A percentile compares a stretch with the other conserved stretches of the same genome.
Conservation (phyloP, 1,140 invertebrate species). For the Drosophila orena region DNA sequence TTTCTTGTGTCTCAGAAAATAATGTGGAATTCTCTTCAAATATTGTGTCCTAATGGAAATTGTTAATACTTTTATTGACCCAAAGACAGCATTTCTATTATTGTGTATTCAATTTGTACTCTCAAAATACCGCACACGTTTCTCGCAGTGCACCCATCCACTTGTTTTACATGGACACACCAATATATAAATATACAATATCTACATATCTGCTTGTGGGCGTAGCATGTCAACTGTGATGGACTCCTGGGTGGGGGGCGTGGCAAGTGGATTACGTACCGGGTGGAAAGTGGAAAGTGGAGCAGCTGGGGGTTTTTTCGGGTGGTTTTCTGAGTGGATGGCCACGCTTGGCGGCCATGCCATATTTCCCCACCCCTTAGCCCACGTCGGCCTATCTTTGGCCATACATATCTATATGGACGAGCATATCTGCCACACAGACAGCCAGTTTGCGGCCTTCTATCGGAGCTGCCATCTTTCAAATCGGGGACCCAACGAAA, state of each 20-base stretch:
- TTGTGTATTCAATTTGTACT: neutral
- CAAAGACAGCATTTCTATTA: neutral
- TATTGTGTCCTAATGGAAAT: neutral
- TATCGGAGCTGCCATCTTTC: neutral
- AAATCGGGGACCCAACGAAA: neutral
- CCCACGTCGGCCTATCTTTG: conserved; percentile 59
- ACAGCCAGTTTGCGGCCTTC: conserved; percentile 1
- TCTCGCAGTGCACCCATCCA: conserved; percentile 5
- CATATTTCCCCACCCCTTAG: conserved; percentile 19
- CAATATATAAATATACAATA: conserved; percentile 23
- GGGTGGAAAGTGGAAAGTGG: neutral
- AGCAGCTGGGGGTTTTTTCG: conserved; percentile 6
- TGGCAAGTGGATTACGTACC: conserved; percentile 1
- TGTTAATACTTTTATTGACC: too few relatives aligned
- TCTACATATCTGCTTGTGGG: conserved; percentile 38
- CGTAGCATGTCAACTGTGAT: conserved; percentile 43
- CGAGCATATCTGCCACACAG: conserved; percentile 6
- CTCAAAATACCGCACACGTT: neutral
- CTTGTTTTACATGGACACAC: conserved; percentile 12
- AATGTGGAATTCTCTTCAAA: too few relatives aligned
- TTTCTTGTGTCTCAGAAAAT: too few relatives aligned
- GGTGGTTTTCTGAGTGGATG: conserved; percentile 18
- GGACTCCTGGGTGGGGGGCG: conserved; percentile 9
- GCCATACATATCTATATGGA: neutral
- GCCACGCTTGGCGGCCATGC: conserved; percentile 61